Conservation (phyloP, 2,888 invertebrate species). For the Leptopilina myrica region DNA sequence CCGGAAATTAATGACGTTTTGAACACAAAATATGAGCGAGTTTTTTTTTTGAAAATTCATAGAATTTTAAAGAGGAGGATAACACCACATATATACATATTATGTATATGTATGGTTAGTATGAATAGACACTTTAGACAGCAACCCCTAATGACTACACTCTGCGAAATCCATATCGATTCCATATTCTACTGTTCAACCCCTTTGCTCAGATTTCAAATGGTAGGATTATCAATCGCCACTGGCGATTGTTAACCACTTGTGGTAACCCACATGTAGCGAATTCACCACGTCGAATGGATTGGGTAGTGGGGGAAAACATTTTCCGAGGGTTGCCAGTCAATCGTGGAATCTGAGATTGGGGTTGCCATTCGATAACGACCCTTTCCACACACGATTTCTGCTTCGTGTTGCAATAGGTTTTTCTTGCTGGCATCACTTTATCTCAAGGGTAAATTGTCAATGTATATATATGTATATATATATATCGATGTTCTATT, state of each 20-base stretch:
- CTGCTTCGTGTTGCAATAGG: constrained; percentile 63
- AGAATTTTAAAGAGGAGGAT: too few relatives aligned
- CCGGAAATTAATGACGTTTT: too few relatives aligned
- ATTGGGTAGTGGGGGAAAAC: constrained; percentile 52
- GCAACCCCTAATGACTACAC: constrained; percentile 2
- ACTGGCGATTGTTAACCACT: constrained; percentile 67
- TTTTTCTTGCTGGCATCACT: constrained; percentile 56
- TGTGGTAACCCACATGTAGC: constrained; percentile 66
- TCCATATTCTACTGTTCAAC: background rate
- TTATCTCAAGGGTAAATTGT: background rate
- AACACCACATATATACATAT: too few relatives aligned
- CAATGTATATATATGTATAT: background rate
- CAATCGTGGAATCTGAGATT: constrained; percentile 70
- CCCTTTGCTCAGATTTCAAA: constrained; percentile 39
- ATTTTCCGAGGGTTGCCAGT: constrained; percentile 66
- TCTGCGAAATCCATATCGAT: background rate
- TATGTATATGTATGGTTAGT: too few relatives aligned
- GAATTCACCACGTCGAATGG: constrained; percentile 54
- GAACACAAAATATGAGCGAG: too few relatives aligned
- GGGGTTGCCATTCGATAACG: constrained; percentile 67
- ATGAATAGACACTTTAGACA: background rate
- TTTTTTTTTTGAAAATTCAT: too few relatives aligned
- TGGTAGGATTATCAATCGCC: constrained; percentile 61
- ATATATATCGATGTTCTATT: constrained; percentile 1
- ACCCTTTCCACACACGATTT: constrained; percentile 60